Evolutionary conservation across 2,888 invertebrate species (phyloP).

Genomic region (Acronicta aceris): DNA sequence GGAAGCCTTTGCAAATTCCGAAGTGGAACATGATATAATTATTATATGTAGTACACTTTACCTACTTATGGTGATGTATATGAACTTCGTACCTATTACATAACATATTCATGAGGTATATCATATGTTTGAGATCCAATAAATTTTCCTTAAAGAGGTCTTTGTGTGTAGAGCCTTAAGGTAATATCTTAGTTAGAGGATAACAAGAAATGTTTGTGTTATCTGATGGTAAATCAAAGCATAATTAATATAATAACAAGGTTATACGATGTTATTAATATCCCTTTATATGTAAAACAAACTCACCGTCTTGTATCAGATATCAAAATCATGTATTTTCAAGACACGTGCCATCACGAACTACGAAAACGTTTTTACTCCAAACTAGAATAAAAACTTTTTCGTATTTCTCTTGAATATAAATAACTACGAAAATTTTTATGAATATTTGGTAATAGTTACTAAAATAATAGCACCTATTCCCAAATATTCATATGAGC

Average conservation of each 20-base stretch:
- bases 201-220: neutral
- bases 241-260: neutral
- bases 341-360: no score
- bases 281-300: neutral
- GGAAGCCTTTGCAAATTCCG: no score
- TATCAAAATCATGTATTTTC: no score
- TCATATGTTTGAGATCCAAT: neutral
- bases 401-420: no score
- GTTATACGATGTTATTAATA: neutral
- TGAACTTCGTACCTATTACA: neutral
- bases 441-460: no score
- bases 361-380: no score
- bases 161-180: neutral
- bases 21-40: neutral
- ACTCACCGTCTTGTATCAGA: neutral
- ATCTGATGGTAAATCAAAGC: neutral
- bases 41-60: neutral
- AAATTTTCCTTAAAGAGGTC: neutral
- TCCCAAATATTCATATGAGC: no score
- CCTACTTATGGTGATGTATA: no score
- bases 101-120: neutral
- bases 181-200: no score
- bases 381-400: no score
- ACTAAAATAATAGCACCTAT: no score
- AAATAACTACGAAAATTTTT: no score